Evolutionary conservation across 2,888 invertebrate genomes (phyloP).

Genomic region (Tineola bisselliella): DNA sequence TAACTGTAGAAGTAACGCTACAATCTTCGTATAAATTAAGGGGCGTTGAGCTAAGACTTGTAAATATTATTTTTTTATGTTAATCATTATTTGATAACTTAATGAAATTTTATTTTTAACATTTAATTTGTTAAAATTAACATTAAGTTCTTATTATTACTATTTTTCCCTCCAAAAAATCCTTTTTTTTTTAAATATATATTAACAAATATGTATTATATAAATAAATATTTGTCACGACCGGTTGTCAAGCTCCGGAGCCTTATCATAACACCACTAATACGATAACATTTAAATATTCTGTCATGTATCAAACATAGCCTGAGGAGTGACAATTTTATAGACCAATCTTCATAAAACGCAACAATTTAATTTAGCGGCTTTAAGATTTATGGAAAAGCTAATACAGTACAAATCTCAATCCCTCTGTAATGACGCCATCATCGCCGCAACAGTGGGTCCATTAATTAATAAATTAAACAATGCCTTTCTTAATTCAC

Average conservation of each 20-base stretch:
- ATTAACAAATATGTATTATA: too few species aligned
- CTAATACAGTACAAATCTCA: constrained; percentile 8
- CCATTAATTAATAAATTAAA: constrained; percentile 67
- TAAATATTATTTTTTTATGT: constrained; percentile 69
- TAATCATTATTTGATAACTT: constrained; percentile 45
- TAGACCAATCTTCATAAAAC: neutral
- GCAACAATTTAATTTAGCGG: constrained; percentile 2
- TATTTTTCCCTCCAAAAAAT: too few species aligned
- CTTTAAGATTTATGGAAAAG: constrained; percentile 8
- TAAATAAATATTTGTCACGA: too few species aligned
- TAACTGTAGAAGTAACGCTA: constrained; percentile 39
- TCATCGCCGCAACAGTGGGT: constrained; percentile 47
- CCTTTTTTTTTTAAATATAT: too few species aligned
- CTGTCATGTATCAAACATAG: neutral
- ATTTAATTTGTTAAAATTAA: neutral
- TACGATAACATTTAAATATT: neutral
- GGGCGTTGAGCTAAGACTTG: constrained; percentile 33
- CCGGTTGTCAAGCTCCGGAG: too few species aligned
- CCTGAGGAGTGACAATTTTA: neutral
- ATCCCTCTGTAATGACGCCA: constrained; percentile 22
- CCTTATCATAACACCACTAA: too few species aligned
- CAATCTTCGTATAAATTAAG: constrained; percentile 63
- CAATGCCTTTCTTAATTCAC: constrained; percentile 57
- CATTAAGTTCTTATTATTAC: neutral
- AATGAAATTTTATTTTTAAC: constrained; percentile 52